phyloP scores from a whole-genome alignment of 2,797 vertebrate genomes.

The Podargus strigoides region DNA sequence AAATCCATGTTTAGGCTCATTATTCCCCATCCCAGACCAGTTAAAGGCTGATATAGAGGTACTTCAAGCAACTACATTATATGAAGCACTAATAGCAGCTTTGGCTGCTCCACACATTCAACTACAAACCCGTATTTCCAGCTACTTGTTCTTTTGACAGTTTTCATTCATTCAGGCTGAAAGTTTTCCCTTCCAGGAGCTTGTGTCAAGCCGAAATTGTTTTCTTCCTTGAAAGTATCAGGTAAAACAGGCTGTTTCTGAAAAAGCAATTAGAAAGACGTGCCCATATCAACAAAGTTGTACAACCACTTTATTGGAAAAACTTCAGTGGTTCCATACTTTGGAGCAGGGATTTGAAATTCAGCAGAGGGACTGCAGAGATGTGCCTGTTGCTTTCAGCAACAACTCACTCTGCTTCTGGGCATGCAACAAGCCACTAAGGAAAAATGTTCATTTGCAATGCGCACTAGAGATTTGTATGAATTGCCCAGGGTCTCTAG shows the following conservation, averaged over 20 bases:
- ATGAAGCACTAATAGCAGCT: neutral
- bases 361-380: neutral
- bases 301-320: neutral
- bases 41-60: neutral
- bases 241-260: neutral
- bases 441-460: neutral
- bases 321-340: neutral
- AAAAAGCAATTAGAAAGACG: neutral
- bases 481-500: neutral
- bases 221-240: neutral
- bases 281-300: rapidly evolving
- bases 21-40: neutral
- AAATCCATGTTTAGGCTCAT: neutral
- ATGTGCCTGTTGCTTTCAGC: neutral
- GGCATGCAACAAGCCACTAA: neutral
- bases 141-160: neutral
- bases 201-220: neutral
- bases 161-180: neutral
- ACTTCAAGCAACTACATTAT: neutral
- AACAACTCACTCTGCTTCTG: neutral
- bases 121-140: neutral
- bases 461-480: neutral
- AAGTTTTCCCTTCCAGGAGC: neutral
- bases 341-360: neutral
- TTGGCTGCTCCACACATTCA: neutral